Conservation (phyloP, 2,888 invertebrate genomes). For the Yponomeuta cagnagella region DNA sequence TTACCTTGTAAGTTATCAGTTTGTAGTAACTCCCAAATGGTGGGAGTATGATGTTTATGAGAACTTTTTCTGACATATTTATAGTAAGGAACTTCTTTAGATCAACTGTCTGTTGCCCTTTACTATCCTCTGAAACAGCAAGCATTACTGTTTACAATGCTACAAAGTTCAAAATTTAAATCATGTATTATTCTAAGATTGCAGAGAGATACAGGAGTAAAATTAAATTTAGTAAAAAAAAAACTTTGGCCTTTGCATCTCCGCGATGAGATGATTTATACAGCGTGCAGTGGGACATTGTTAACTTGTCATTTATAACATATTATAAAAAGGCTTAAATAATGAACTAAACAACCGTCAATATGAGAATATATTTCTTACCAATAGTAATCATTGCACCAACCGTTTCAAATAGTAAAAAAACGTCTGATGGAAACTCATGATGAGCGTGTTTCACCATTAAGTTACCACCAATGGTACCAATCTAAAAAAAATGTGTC, state of each 20-base stretch:
- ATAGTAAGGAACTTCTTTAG: neutral
- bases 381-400: slow-evolving; percentile 60
- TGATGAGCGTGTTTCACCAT: slow-evolving; percentile 78
- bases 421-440: slow-evolving; percentile 86
- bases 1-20: slow-evolving; percentile 42
- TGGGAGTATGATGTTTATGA: slow-evolving; percentile 19
- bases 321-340: too few relatives aligned
- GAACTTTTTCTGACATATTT: slow-evolving; percentile 10
- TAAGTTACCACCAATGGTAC: slow-evolving; percentile 83
- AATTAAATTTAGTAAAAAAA: too few relatives aligned
- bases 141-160: too few relatives aligned
- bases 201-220: too few relatives aligned
- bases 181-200: too few relatives aligned
- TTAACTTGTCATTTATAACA: too few relatives aligned
- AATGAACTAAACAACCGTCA: slow-evolving; percentile 69
- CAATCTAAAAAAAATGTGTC: slow-evolving; percentile 63
- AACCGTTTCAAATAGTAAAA: slow-evolving; percentile 77
- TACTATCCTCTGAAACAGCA: neutral
- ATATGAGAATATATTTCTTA: slow-evolving; percentile 22
- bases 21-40: slow-evolving; percentile 32
- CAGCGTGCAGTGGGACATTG: too few relatives aligned
- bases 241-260: too few relatives aligned
- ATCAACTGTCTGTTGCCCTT: neutral
- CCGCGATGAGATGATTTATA: too few relatives aligned
- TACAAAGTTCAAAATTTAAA: too few relatives aligned